These are phyloP conservation scores for Oreochromis niloticus DNA, from an alignment of 2,113 vertebrate genomes.

Conservation along the genomic window DNA sequence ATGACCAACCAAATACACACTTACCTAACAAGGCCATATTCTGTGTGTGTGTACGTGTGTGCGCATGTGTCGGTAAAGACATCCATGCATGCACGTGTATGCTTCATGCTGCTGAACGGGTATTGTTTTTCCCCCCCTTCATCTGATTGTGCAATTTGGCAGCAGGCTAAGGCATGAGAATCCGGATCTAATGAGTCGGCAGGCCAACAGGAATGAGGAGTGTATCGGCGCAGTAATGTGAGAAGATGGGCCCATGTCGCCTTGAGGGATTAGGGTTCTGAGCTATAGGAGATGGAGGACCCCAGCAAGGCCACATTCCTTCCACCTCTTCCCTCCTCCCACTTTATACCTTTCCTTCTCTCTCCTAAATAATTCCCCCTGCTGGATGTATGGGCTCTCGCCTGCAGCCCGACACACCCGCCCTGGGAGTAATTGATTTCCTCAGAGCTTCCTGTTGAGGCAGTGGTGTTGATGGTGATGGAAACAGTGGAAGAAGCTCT, in stretches of 20 bases:
- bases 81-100: background rate
- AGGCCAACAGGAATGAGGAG: slow-evolving; percentile 43
- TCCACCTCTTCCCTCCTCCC: slow-evolving; percentile 15
- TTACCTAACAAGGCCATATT: background rate
- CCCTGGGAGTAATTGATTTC: slow-evolving; percentile 61
- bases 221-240: slow-evolving; percentile 49
- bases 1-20: background rate
- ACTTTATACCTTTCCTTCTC: slow-evolving; percentile 10
- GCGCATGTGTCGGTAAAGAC: background rate
- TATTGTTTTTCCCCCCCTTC: slow-evolving; percentile 38
- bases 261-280: slow-evolving; percentile 53
- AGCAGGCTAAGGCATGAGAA: slow-evolving; percentile 36
- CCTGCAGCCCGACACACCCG: slow-evolving; percentile 23
- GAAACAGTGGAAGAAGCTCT: background rate
- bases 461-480: slow-evolving; percentile 4
- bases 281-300: slow-evolving; percentile 41
- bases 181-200: slow-evolving; percentile 60
- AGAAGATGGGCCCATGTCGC: slow-evolving; percentile 43
- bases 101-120: slow-evolving; percentile 36
- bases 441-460: slow-evolving; percentile 10
- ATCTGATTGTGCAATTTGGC: slow-evolving; percentile 53
- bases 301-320: slow-evolving; percentile 30
- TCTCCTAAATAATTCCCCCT: slow-evolving; percentile 42
- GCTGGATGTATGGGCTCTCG: slow-evolving; percentile 30
- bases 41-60: background rate